Base-by-base conservation (phyloP, 2,797 vertebrate genomes). In the Schizopygopsis pylzovi region DNA sequence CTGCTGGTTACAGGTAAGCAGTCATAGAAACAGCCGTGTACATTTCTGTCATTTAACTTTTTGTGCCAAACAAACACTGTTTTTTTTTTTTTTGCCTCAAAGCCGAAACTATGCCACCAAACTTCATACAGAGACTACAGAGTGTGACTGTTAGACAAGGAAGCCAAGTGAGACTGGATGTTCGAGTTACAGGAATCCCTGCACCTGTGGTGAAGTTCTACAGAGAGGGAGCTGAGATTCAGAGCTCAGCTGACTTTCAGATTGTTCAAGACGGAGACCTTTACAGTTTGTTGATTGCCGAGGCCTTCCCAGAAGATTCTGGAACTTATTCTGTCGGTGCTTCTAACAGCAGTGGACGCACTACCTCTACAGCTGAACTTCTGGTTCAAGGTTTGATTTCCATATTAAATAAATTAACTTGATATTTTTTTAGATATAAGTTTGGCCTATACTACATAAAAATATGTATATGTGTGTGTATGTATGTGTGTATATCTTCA, bases 301-400 rank as follows among this genome's bases (percentile, higher is more conserved):
- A 99, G 95, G 97, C 97, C 76, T 99, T 99, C 92, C 97, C 97
- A 49, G 98, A 99, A 95, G 98, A 99, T 94, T 99, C 98, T 89
- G 94, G 98, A 89, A 98, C 97, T 0, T 99, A 99, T 93, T 99
- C 98, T 43, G 98, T 97, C 87, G 98, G 96, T 77, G 98, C 98
- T 28, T 96, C 96, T 85, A 99, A 99, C 93, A 98, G 96, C 63
- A 96, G 97, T 80, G 98, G 98, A 91, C 96, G 98, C 80, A 97
- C 97, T 91, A 99, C 97, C 89, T 99, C 97, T 82, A 98, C 97
- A 81, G 96, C 97, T 4, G 98, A 99, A 91, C 93, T 99, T 84
- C 94, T 97, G 84, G 96, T 99, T 94, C 97, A 98, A 95, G 97
- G 98, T 97, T 90, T 86, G 81, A 25, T 56, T 82, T 25, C 45